Base-by-base conservation (phyloP, 2,888 invertebrate genomes). In the Ashinkailepas kermadecensis region DNA sequence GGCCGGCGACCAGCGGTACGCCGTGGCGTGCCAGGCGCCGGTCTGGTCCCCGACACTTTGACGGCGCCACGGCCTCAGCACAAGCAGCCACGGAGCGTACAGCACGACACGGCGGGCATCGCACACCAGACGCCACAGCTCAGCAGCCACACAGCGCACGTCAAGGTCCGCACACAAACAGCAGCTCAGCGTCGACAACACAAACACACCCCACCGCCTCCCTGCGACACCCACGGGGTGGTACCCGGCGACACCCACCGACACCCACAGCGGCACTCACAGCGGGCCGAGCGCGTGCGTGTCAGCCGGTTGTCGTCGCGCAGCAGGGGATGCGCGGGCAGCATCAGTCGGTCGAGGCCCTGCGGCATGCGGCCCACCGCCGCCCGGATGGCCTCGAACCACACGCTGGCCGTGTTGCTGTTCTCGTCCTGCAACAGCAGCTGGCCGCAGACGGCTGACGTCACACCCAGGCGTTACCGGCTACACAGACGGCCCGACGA, bases 381-480 rank as follows among this genome's bases (percentile, higher is more conserved):
- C 81, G 86, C 85, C 78, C 87, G 86, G 79, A 91, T 89, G 80
- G 89, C 88, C 78, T 89, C 87, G 84, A 89, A 89, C 91, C 91
- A 92, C 84, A 90, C 89, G 59, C 87, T 87, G 59, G 90, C 89
- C 78, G 88, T 88, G 74, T 87, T 86, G 58, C 88, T 87, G 86
- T 89, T 89, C 83, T 91, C 90, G 84, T 88, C 89, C 83, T 88
- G 88, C 78, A 89, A 85, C 78, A 88, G 84, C 82, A 87, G 86
- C 82, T 87, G 86, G 59, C n/a, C n/a, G 54, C 78, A 74, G 12
- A 81, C 39, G 54, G 25, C 54, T 12, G 23, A 23, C 86, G 86
- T 8, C 39, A 39, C 56, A 39, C 1, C 39, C 39, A 39, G 39
- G 39, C 39, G 39, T 39, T 4, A 39, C 39, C 39, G 39, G 39